Percentiles rank a stretch among this genome's conserved stretches.
Evolutionary conservation across 2,888 invertebrate genomes (phyloP).

Genomic region (Pantelozetes paolii): DNA sequence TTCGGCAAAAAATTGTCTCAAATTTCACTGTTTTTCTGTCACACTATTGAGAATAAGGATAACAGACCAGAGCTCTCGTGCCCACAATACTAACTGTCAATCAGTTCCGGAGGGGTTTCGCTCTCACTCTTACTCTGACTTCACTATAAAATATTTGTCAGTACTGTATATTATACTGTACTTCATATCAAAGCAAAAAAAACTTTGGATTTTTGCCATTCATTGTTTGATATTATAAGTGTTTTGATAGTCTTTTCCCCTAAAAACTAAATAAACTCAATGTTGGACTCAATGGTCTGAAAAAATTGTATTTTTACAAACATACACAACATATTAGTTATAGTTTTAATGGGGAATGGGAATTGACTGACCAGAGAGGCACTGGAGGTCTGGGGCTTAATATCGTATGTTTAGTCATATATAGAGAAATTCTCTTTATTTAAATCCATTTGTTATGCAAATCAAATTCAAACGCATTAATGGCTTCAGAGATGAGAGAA

Average conservation of each 20-base stretch:
- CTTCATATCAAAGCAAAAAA: background rate
- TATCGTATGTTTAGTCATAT: background rate
- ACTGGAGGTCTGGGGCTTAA: background rate
- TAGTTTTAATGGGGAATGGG: background rate
- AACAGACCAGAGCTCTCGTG: background rate
- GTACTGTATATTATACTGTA: background rate
- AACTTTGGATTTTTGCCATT: background rate
- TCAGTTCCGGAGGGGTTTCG: constrained; percentile 20
- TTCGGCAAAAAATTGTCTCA: background rate
- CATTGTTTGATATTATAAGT: background rate
- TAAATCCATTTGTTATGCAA: background rate
- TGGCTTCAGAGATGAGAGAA: background rate
- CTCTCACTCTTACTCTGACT: background rate
- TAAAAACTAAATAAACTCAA: background rate
- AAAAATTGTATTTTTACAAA: constrained; percentile 2
- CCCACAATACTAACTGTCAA: background rate
- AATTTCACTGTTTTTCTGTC: constrained; percentile 10
- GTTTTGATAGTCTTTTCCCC: background rate
- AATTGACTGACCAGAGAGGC: background rate
- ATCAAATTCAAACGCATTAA: background rate
- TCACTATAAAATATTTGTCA: constrained; percentile 4
- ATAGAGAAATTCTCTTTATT: background rate
- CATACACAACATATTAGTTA: background rate
- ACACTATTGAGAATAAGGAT: background rate
- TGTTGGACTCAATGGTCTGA: constrained; percentile 2